Percentiles rank a stretch among this genome's conserved stretches.
phyloP scores from a whole-genome alignment of 2,888 invertebrate genomes.

The Rhogogaster chlorosoma region DNA sequence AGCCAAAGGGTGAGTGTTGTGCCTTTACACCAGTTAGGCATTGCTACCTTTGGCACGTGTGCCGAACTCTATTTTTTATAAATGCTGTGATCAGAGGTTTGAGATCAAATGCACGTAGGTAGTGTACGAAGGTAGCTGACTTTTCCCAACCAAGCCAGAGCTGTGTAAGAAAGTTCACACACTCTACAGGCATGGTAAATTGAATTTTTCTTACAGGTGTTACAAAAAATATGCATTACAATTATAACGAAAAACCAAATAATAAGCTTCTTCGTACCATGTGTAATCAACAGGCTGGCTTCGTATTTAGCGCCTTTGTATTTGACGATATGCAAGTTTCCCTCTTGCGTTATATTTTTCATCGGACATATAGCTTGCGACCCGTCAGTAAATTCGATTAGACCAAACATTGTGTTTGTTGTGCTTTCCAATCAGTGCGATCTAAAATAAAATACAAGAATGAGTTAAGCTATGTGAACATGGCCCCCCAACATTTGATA shows the following conservation, averaged over 20 bases:
- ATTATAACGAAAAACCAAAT: too few relatives aligned
- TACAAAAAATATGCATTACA: too few relatives aligned
- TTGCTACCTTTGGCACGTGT: conserved; percentile 1
- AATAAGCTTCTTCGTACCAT: not conserved
- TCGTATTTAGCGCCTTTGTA: not conserved
- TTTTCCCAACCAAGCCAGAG: too few relatives aligned
- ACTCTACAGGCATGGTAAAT: too few relatives aligned
- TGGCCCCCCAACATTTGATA: too few relatives aligned
- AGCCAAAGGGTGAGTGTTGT: not conserved
- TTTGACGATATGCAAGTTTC: conserved; percentile 57
- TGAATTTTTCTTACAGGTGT: too few relatives aligned
- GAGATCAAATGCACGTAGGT: too few relatives aligned
- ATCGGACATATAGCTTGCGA: conserved; percentile 12
- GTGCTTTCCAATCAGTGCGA: not conserved
- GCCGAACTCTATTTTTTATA: not conserved
- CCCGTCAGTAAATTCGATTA: not conserved
- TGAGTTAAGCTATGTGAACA: not conserved
- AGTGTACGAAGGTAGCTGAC: too few relatives aligned
- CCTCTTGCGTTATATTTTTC: not conserved
- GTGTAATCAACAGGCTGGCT: not conserved
- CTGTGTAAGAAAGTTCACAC: too few relatives aligned
- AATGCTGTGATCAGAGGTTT: not conserved
- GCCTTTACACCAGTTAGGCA: not conserved
- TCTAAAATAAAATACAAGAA: not conserved
- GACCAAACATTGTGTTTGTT: not conserved